phyloP scores from a whole-genome alignment of 2,797 vertebrate genomes.

The Tarsius wallacei region DNA sequence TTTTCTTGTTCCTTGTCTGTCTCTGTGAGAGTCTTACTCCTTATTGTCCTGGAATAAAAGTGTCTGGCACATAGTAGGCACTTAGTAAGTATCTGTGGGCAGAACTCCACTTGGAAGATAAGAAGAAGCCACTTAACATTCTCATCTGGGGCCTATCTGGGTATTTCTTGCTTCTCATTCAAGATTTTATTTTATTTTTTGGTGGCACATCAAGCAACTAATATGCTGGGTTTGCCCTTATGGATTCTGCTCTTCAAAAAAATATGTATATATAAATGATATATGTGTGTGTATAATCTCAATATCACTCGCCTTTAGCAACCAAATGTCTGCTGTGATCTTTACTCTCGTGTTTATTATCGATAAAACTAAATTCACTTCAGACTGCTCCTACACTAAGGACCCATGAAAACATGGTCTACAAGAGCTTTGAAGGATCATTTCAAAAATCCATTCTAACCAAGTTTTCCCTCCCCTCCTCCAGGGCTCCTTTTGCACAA shows the following conservation, averaged over 20 bases:
- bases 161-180: background rate
- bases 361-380: constrained; percentile 65
- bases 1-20: background rate
- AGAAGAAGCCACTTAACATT: background rate
- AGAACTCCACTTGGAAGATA: background rate
- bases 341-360: constrained; percentile 60
- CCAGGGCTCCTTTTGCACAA: constrained; percentile 61
- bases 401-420: constrained; percentile 21
- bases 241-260: background rate
- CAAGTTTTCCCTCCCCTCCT: constrained; percentile 16
- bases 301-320: background rate
- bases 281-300: background rate
- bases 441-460: constrained; percentile 70
- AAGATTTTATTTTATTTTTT: constrained; percentile 17
- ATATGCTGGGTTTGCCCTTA: background rate
- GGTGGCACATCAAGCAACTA: background rate
- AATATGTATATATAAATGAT: background rate
- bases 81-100: background rate
- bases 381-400: constrained; percentile 38
- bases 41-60: background rate
- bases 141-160: background rate
- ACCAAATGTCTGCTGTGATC: constrained; percentile 65
- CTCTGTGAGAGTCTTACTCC: background rate
- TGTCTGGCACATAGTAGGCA: background rate
- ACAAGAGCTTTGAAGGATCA: constrained; percentile 76